Base-by-base conservation (phyloP, 2,888 invertebrate genomes). In the Coenonympha glycerion region DNA sequence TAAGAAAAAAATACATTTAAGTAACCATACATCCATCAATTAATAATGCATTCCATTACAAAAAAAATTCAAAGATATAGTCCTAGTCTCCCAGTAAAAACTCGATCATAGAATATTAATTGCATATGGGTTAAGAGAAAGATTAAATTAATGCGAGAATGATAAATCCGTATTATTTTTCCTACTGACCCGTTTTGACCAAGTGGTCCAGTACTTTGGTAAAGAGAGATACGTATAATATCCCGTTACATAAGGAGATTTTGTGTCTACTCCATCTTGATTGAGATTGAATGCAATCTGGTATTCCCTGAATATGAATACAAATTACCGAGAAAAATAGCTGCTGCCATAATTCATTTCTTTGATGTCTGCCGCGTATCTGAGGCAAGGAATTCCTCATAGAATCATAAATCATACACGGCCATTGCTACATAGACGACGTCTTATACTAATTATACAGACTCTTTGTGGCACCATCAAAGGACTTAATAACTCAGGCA, bases 391-490 rank as follows among this genome's bases (percentile, higher is more conserved):
- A 49, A 52, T 55, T 57, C 41, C 53, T 31, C 34, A 30, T 36
- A 42, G 26, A 49, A 30, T 37, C 53, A 61, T 61, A 56, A 59
- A 61, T 61, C 60, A 59, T 59, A 40, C 52, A 52, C 55, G 57
- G 52, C 54, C 50, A 56, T 56, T 55, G 57, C 53, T 55, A 51
- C 47, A 41, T 49, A 50, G 53, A 50, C 52, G 49, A 36, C 56
- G 22, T 44, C 44, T 56, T 42, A 42, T 56, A 53, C 56, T 60
- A 59, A 59, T 60, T 60, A 60, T 53, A 55, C 44, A 41, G 45
- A 55, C 53, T 55, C 58, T 58, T 58, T 58, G 58, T 58, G 52
- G 48, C 48, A 47, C 54, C 56, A 57, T 61, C 59, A 61, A 59
- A 61, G 59, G 49, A 52, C 49, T 52, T 49, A 52, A 52, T 55